phyloP scores from a whole-genome alignment of 2,113 vertebrate species.

The Pseudopodoces humilis region DNA sequence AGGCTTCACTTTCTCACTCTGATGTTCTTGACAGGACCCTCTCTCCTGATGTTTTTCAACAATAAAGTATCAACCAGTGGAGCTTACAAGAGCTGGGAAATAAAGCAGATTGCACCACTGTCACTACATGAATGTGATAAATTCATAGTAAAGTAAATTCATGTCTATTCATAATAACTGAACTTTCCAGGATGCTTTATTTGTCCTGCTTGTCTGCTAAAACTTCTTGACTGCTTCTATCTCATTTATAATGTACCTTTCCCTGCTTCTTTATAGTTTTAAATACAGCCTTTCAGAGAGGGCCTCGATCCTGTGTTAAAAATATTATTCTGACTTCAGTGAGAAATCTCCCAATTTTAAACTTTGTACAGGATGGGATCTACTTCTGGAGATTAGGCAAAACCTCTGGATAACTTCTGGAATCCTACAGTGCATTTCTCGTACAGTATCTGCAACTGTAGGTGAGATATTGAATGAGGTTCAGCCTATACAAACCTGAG shows the following conservation, averaged over 20 bases:
- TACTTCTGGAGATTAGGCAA: neutral
- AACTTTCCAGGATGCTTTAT: neutral
- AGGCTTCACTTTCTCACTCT: neutral
- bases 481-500: neutral
- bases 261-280: neutral
- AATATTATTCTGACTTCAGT: neutral
- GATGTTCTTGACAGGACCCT: neutral
- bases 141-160: neutral
- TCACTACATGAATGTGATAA: neutral
- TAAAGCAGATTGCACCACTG: neutral
- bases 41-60: neutral
- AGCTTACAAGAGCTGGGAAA: neutral
- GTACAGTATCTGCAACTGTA: accelerated
- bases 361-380: neutral
- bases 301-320: neutral
- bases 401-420: neutral
- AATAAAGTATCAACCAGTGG: neutral
- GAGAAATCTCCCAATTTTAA: neutral
- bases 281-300: neutral
- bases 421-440: neutral
- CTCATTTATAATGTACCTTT: neutral
- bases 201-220: neutral
- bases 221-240: neutral
- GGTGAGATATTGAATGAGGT: neutral
- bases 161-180: neutral